Base-by-base conservation (phyloP, 1,140 invertebrate genomes). In the Bombus ignitus region DNA sequence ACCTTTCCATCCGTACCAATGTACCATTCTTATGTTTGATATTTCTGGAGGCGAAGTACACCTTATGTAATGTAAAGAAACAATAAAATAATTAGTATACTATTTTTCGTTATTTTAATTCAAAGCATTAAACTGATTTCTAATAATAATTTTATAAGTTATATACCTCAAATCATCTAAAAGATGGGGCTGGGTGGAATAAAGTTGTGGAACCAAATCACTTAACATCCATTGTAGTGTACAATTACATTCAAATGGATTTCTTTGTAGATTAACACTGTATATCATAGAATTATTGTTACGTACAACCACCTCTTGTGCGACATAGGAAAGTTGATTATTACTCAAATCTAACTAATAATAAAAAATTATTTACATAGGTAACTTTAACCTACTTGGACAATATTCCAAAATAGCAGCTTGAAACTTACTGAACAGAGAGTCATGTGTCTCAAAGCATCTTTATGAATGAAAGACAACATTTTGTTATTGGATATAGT, bases 211-310 rank as follows among this genome's bases (percentile, higher is more conserved):
- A 2, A 95, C 35, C 25, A 93, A 89, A 42, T 92, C 87, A 28
- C 90, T 89, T 65, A 95, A 79, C 85, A 95, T 92, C 94, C 94
- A 94, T 72, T 95, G 93, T 18, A 92, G 77, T 15, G 92, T 75
- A 37, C 94, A 95, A 78, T 95, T 89, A 37, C 94, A 95, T 81
- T 90, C 77, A 42, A 95, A 90, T n/a, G 94, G 94, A 90, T 95
- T 95, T 42, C 88, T 86, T 92, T 94, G 93, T 42, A 94, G 84
- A 91, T 95, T 90, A 53, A 95, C 85, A 57, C 85, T 91, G 37
- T 89, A 71, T 1, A 22, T 77, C 32, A 18, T 65, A 42, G 82
- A 82, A 42, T 80, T 88, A 81, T 59, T 80, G 13, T 71, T 86
- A 28, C 83, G 66, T 79, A 82, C 13, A 32, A 66, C 62, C 59